These are phyloP conservation scores for Dipus sagitta DNA, from an alignment of 2,797 vertebrate species.

Conservation along the genomic window DNA sequence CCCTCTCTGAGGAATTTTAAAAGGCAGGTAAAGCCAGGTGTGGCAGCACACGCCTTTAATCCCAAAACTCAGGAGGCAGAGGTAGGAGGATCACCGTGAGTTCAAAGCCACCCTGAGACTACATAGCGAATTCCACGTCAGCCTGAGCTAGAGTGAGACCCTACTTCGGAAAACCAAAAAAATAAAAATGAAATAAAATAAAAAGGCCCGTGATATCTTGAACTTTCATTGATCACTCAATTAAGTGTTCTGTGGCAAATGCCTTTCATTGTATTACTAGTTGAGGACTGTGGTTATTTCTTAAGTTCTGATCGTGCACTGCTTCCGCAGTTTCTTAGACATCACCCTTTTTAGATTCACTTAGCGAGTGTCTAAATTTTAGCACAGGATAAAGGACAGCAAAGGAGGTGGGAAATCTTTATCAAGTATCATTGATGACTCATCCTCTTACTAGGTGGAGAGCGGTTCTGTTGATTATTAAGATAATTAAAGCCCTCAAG, in stretches of 20 bases:
- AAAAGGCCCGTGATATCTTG: neutral
- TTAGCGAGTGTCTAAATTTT: conserved; percentile 83
- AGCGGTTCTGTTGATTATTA: conserved; percentile 87
- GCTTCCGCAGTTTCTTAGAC: conserved; percentile 84
- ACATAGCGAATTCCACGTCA: no score
- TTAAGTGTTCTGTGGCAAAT: conserved; percentile 74
- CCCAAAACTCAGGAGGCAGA: no score
- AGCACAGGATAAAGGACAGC: conserved; percentile 77
- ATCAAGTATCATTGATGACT: conserved; percentile 81
- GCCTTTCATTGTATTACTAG: conserved; percentile 75
- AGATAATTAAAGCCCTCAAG: conserved; percentile 87
- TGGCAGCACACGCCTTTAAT: no score
- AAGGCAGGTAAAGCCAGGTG: neutral
- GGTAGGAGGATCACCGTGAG: no score
- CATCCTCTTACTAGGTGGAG: conserved; percentile 86
- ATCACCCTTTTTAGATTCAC: conserved; percentile 85
- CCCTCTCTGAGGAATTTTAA: conserved; percentile 57
- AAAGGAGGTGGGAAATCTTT: conserved; percentile 82
- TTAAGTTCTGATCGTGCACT: conserved; percentile 79
- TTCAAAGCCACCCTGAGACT: no score
- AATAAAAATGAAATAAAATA: no score
- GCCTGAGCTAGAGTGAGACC: no score
- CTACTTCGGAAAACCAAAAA: no score
- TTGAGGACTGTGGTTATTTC: conserved; percentile 76
- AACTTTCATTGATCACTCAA: conserved; percentile 78